Percentiles rank a stretch among this genome's conserved stretches.
phyloP scores from a whole-genome alignment of 2,888 invertebrate species.

The Cheilosia vernalis region DNA sequence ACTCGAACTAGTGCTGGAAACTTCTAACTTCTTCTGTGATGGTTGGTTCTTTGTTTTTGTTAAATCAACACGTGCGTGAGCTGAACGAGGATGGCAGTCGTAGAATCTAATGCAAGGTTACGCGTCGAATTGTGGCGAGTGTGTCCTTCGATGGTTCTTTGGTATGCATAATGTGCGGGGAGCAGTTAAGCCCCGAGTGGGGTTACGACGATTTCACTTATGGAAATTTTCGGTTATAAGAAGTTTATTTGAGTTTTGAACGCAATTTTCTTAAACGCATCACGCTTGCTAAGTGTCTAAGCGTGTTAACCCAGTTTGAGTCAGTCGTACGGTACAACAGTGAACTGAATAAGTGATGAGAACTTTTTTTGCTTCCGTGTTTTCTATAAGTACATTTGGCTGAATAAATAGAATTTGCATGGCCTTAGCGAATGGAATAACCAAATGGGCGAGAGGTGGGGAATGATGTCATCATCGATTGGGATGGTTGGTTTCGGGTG shows the following conservation, averaged over 20 bases:
- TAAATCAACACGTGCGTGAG: slow-evolving; percentile 63
- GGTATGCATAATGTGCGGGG: slow-evolving; percentile 33
- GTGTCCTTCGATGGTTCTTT: slow-evolving; percentile 32
- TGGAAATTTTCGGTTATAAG: slow-evolving; percentile 48
- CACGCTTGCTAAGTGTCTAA: slow-evolving; percentile 48
- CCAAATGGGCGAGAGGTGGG: not conserved
- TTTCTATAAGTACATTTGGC: not conserved
- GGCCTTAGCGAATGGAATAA: not conserved
- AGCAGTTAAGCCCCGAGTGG: not conserved
- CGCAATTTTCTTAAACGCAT: slow-evolving; percentile 40
- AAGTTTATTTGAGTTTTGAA: slow-evolving; percentile 6
- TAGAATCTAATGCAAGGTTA: slow-evolving; percentile 59
- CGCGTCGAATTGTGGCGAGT: slow-evolving; percentile 32
- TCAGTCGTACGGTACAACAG: not conserved
- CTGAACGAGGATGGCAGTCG: slow-evolving; percentile 19
- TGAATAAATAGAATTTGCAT: not conserved
- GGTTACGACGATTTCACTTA: slow-evolving; percentile 53
- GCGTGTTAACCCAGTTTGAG: slow-evolving; percentile 62
- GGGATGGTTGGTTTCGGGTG: too few species aligned
- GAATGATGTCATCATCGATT: slow-evolving; percentile 19
- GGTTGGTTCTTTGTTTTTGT: slow-evolving; percentile 5
- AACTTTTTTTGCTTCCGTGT: slow-evolving; percentile 43
- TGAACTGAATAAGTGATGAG: slow-evolving; percentile 60
- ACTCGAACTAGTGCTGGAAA: slow-evolving; percentile 2
- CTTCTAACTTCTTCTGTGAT: not conserved